Base-by-base conservation (phyloP, 92 coral and sea anemone genomes). In the Parazoanthus darwini region DNA sequence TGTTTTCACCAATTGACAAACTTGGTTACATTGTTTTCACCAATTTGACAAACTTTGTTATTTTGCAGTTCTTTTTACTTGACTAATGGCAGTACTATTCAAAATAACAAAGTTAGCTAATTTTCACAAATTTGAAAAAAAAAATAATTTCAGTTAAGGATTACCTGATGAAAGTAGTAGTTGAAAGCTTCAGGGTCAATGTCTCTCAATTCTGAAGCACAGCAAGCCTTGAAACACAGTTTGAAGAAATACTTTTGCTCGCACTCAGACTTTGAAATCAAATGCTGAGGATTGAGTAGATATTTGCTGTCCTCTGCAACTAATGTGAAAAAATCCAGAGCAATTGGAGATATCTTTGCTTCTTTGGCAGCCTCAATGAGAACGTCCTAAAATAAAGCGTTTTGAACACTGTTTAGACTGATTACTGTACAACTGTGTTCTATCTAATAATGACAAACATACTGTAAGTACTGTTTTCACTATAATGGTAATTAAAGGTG, bases 111-210 rank as follows among this genome's bases (percentile, higher is more conserved):
- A 39, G 42, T 39, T 39, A 39, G 42, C 42, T 39, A 39, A 39
- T 1, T 39, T 39, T 39, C 42, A 39, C 42, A 39, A 39, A 39
- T 39, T 39, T 4, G 4, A 39, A 39, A 39, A 39, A 2, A 0
- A 39, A 39, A 77, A 33, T 15, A 18, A 42, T 5, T 20, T 23
- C 5, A 44, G 35, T 37, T n/a, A 35, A 1, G 26, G 58, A 23
- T 42, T 39, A 95, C 99, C 97, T 97, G 99, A 81, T 92, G 91
- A 74, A 95, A 94, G 81, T 94, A 92, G 80, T 97, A 97, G 75
- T 86, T 89, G 63, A 91, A 91, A 22, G 96, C 92, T 33, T 87
- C 80, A 39, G 79, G 68, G 38, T 89, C 92, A 39, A 88, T 71
- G 23, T 92, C 95, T 65, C 79, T 87, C 58, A 97, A 86, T 79